Evolutionary conservation across 2,888 invertebrate species (phyloP).

Genomic region (Antheraea assamensis): DNA sequence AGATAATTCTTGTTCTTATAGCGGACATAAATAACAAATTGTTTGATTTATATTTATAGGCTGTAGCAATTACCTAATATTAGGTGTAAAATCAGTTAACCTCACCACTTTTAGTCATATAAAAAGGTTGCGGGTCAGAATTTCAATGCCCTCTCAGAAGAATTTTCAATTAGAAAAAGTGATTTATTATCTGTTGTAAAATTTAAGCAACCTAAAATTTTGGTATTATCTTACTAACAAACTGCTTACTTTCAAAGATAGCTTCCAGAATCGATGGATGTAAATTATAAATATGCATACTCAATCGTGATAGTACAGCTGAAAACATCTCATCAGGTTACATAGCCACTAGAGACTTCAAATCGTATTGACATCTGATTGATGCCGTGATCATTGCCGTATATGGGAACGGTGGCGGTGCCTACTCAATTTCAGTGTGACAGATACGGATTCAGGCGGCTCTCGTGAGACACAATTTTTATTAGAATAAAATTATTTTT

Average conservation of each 20-base stretch:
- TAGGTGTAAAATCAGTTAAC: too few species aligned
- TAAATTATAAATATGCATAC: not conserved
- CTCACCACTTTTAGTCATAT: too few species aligned
- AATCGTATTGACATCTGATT: conserved; percentile 18
- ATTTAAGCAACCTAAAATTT: too few species aligned
- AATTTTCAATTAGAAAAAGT: too few species aligned
- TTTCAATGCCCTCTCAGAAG: too few species aligned
- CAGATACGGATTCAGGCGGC: not conserved
- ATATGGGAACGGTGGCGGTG: conserved; percentile 10
- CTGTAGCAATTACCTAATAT: too few species aligned
- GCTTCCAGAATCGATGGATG: not conserved
- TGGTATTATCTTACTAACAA: too few species aligned
- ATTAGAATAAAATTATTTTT: not conserved
- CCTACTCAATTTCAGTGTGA: conserved; percentile 12
- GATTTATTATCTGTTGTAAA: too few species aligned
- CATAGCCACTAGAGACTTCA: conserved; percentile 6
- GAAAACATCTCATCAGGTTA: not conserved
- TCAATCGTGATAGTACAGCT: not conserved
- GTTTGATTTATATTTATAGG: too few species aligned
- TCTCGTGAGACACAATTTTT: not conserved
- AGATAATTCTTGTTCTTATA: too few species aligned
- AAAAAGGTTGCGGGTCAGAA: too few species aligned
- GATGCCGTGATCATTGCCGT: conserved; percentile 16
- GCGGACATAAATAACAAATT: too few species aligned
- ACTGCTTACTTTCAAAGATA: not conserved